Base-by-base conservation (phyloP, 1,140 invertebrate species). In the Druon quercuslanigerum region DNA sequence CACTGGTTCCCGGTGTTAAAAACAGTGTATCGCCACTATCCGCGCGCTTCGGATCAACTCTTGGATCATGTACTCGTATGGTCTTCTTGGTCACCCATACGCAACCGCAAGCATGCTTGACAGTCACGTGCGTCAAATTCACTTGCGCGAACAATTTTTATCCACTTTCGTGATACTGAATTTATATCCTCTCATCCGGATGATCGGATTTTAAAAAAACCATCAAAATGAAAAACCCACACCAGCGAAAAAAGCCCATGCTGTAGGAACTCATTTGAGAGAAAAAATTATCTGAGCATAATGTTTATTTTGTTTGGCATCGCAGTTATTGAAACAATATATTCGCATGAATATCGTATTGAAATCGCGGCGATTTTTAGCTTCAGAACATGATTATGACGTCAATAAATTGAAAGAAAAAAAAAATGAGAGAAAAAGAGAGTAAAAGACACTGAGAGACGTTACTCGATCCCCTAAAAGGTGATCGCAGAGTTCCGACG, bases 21-120 rank as follows among this genome's bases (percentile, higher is more conserved):
- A 77, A 76, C 82, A 87, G 86, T 87, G 83, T 82, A 77, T 75
- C 85, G 85, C 82, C 78, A 87, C 83, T 82, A 86, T 87, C 85
- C 84, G 86, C 66, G 74, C 80, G 85, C 72, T 74, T 74, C 82
- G 82, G 81, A 87, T 60, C 72, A 72, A 78, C 76, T 46, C 52
- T 74, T 73, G 66, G 57, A 57, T 50, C 60, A 80, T 50, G 76
- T 52, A 77, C 25, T 33, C 25, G 25, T 33, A 33, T 33, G 25
- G 25, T 33, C 25, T 33, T 33, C 25, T 33, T 76, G 56, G 9
- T 72, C 19, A n/a, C 54, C 72, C 50, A 70, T 57, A 71, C 72
- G 72, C 51, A 40, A 50, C 70, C 72, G 75, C 73, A 73, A 72
- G 11, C 73, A 78, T 71, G 75, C 60, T 54, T 70, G 73, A 73